phyloP scores from a whole-genome alignment of 2,113 vertebrate species.

The Siphamia tubifer region DNA sequence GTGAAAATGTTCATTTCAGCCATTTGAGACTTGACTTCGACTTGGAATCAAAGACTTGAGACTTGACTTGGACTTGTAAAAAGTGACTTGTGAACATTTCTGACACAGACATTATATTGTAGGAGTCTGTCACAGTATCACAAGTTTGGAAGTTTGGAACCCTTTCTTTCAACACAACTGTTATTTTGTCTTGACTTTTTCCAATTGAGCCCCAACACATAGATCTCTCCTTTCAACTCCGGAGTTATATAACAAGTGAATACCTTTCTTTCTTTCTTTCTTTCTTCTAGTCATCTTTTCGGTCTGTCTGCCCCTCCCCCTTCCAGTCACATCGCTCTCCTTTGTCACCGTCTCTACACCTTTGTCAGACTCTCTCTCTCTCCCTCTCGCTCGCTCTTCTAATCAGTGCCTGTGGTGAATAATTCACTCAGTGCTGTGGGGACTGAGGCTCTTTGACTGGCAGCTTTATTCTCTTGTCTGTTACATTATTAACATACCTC shows the following conservation, averaged over 20 bases:
- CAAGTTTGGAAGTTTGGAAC: slow-evolving; percentile 6
- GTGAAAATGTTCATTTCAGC: too few relatives aligned
- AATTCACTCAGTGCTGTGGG: slow-evolving; percentile 70
- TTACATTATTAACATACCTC: slow-evolving; percentile 76
- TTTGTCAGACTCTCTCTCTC: slow-evolving; percentile 38
- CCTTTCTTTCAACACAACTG: neutral
- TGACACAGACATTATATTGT: neutral
- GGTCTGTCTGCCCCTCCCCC: slow-evolving; percentile 1
- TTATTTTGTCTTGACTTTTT: slow-evolving; percentile 12
- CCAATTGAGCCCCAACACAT: slow-evolving; percentile 17
- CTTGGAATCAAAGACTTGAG: too few relatives aligned
- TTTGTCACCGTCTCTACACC: slow-evolving; percentile 44
- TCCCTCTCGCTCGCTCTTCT: slow-evolving; percentile 48
- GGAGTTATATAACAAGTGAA: slow-evolving; percentile 37
- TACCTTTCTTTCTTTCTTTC: slow-evolving; percentile 14
- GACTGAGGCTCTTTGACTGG: slow-evolving; percentile 74
- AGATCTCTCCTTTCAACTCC: slow-evolving; percentile 16
- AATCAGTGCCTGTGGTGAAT: slow-evolving; percentile 79
- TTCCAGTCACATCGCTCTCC: slow-evolving; percentile 6
- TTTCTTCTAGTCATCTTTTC: neutral
- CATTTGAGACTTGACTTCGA: too few relatives aligned
- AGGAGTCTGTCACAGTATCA: neutral
- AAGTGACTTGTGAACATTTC: too few relatives aligned
- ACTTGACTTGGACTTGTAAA: too few relatives aligned
- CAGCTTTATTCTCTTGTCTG: slow-evolving; percentile 73